Evolutionary conservation across 2,797 vertebrate species (phyloP), one percentile per base, ranked within the genome.

Genomic region (Ctenosaura bakeri): DNA sequence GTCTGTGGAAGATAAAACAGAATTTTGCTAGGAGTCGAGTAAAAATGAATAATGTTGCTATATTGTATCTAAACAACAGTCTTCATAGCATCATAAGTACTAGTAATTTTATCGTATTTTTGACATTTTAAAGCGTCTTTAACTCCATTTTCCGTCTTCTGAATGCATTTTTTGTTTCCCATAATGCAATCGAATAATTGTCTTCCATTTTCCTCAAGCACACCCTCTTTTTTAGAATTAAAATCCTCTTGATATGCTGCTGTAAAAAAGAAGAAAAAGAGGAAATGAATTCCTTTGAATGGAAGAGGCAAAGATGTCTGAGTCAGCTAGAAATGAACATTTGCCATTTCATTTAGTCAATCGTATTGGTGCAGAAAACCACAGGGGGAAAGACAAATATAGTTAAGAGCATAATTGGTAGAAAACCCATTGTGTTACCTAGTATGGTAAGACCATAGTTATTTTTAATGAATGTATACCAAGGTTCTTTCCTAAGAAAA

Each of bases 221-320:
- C 50, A 32, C 14, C n/a, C 32, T 54, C 24, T 81, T 88, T 35
- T 32, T 38, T 16, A 73, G 32, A 88, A 54, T 32, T 38, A 9
- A 88, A 88, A 80, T 54, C 18, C 22, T 69, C 52, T 69, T 38
- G 46, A 35, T 80, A 88, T 26, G 7, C 22, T 16, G 42, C 52
- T 69, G 79, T 26, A 18, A 73, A 20, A 50, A 73, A 46, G 6
- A 22, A 66, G 46, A 50, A 10, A 54, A 24, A 56, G n/a, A 59
- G 66, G 35, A 73, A 42, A 22, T 59, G 29, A 88, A 83, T 83
- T 54, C 32, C 35, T 88, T 56, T 83, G 66, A 56, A 81, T 38
- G 1, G 24, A 9, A 56, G 38, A 42, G 35, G 38, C 32, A 54
- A 83, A 59, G 38, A 73, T 73, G 50, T 74, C 24, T 66, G 35